phyloP scores from a whole-genome alignment of 2,888 invertebrate species.

The Ichneumoninae sp. region DNA sequence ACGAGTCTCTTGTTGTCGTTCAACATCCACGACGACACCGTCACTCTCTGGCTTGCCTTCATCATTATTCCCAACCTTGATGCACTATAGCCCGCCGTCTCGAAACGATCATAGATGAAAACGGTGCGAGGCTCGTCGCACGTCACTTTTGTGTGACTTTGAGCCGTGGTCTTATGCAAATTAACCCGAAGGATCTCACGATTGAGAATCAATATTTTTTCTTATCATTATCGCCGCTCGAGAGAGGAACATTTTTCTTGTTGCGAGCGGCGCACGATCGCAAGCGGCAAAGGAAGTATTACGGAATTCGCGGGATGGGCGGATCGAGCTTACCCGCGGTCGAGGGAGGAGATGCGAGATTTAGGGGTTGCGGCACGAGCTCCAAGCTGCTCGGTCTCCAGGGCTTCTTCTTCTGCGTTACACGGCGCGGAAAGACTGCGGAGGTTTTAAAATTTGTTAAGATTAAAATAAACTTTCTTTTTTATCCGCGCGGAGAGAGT shows the following conservation, averaged over 20 bases:
- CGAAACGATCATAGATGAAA: not conserved
- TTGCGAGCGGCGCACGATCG: not conserved
- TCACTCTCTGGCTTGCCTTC: constrained; percentile 32
- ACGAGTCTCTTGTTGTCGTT: constrained; percentile 32
- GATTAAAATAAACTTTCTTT: constrained; percentile 81
- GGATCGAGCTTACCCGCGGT: constrained; percentile 30
- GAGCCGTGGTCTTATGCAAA: not conserved
- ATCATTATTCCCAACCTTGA: constrained; percentile 30
- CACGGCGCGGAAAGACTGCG: constrained; percentile 68
- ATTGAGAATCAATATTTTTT: constrained; percentile 15
- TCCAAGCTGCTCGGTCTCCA: constrained; percentile 54
- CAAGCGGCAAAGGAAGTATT: constrained; percentile 57
- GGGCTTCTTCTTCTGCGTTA: constrained; percentile 54
- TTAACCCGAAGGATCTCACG: not conserved
- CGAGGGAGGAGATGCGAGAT: constrained; percentile 69
- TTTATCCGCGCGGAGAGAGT: constrained; percentile 73
- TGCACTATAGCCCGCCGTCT: constrained; percentile 6
- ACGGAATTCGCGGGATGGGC: constrained; percentile 38
- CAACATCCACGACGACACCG: constrained; percentile 31
- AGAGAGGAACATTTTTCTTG: constrained; percentile 5
- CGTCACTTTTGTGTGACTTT: not conserved
- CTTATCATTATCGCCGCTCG: constrained; percentile 16
- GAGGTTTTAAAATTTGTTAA: constrained; percentile 80
- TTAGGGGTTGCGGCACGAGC: constrained; percentile 63
- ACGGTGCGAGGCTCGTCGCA: not conserved